A percentile compares a stretch with the other conserved stretches of the same genome.
Evolutionary conservation across 35 echinoderm and acorn worm genomes (phyloP).

Genomic region (Hemicentrotus pulcherrimus): DNA sequence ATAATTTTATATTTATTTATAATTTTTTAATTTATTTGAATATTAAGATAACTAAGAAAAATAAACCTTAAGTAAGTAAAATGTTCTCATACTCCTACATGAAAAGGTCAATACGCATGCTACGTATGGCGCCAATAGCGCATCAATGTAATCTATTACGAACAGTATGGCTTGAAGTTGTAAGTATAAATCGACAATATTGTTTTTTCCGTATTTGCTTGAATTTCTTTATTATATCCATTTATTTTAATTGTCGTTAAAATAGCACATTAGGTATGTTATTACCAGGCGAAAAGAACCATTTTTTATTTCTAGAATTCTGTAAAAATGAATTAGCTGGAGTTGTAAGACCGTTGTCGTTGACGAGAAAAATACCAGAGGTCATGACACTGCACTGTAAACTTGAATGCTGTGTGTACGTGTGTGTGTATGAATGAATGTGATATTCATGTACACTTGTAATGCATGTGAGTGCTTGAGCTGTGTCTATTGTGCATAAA

Average conservation of each 20-base stretch:
- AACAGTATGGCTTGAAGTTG: constrained; percentile 47
- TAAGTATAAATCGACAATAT: constrained; percentile 16
- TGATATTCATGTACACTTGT: not conserved
- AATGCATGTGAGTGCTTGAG: not conserved
- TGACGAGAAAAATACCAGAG: constrained; percentile 24
- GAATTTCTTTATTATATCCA: not conserved
- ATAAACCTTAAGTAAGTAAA: not conserved
- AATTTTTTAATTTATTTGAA: not conserved
- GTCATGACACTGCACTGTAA: constrained; percentile 34
- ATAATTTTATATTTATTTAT: not conserved
- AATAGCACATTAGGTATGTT: not conserved
- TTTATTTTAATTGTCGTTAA: not conserved
- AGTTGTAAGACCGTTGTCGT: not conserved
- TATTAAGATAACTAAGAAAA: not conserved
- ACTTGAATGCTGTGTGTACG: constrained; percentile 16
- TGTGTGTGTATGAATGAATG: not conserved
- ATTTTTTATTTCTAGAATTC: not conserved
- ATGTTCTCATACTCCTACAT: not conserved
- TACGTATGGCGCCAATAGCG: constrained; percentile 47
- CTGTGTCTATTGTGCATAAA: constrained; percentile 8
- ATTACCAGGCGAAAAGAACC: not conserved
- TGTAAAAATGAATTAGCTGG: not conserved
- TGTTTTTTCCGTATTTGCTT: not conserved
- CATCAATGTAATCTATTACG: constrained; percentile 35
- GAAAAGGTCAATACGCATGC: constrained; percentile 55